These are phyloP conservation scores for Lepisosteus oculatus DNA, from an alignment of 2,113 vertebrate species.

Conservation along the genomic window DNA sequence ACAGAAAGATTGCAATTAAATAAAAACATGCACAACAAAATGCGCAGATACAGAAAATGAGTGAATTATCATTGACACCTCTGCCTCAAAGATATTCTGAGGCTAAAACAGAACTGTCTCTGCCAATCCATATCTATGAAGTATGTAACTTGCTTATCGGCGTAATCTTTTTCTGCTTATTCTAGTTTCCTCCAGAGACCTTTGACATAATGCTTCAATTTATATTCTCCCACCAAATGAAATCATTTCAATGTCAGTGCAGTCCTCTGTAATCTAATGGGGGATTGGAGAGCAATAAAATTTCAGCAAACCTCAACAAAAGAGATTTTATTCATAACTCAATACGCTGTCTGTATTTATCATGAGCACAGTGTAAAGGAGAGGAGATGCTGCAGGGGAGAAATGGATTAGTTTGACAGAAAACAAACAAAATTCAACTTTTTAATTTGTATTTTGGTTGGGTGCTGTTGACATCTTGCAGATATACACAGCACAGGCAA, in stretches of 20 bases:
- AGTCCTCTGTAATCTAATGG: constrained; percentile 31
- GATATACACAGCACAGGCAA: too few species aligned
- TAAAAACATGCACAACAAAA: not conserved
- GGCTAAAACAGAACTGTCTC: constrained; percentile 20
- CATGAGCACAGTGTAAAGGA: constrained; percentile 19
- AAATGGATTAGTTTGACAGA: constrained; percentile 22
- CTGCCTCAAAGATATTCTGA: not conserved
- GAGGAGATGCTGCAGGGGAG: constrained; percentile 5
- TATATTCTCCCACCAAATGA: constrained; percentile 35
- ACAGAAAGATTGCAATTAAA: too few species aligned
- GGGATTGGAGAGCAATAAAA: constrained; percentile 32
- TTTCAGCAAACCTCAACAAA: constrained; percentile 26
- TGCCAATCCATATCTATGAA: constrained; percentile 18
- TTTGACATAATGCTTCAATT: constrained; percentile 35
- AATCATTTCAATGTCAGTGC: constrained; percentile 32
- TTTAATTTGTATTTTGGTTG: constrained; percentile 4
- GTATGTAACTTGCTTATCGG: constrained; percentile 19
- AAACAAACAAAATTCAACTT: constrained; percentile 12
- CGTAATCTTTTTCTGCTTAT: constrained; percentile 25
- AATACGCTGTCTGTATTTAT: constrained; percentile 29
- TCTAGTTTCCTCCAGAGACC: constrained; percentile 22
- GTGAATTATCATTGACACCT: constrained; percentile 13
- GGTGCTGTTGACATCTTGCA: not conserved
- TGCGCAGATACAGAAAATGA: not conserved
- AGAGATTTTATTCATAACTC: constrained; percentile 33